Conservation (phyloP, 2,797 vertebrate species). For the Thunnus albacares region DNA sequence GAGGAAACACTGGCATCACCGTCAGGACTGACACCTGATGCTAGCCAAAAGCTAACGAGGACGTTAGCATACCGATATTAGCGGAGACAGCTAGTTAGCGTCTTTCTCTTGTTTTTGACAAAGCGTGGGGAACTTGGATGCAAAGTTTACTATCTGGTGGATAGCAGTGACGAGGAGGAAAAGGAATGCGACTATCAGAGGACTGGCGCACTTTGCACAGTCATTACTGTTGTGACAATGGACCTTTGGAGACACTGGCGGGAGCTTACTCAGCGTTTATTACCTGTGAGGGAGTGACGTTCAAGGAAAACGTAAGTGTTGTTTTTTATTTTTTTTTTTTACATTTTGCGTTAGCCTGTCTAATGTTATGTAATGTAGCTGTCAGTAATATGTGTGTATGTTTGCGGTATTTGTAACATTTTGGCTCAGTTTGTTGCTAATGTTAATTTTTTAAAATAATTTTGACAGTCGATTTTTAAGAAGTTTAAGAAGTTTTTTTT, state of each 20-base stretch:
- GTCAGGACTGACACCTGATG: background rate
- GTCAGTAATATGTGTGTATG: background rate
- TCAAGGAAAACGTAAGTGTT: background rate
- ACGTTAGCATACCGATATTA: background rate
- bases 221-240: no score
- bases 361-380: background rate
- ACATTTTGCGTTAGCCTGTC: background rate
- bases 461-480: no score
- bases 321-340: no score
- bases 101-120: no score
- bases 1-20: background rate
- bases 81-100: background rate
- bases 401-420: background rate
- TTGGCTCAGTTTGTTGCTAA: background rate
- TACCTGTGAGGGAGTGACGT: background rate
- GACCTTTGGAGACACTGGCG: no score
- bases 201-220: no score
- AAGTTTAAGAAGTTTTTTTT: no score
- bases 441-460: background rate
- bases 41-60: background rate
- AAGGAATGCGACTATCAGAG: no score
- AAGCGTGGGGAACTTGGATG: no score
- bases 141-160: no score
- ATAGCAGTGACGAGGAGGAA: no score
- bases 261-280: no score